Evolutionary conservation across 2,113 vertebrate genomes (phyloP).

Genomic region (Apodemus sylvaticus): DNA sequence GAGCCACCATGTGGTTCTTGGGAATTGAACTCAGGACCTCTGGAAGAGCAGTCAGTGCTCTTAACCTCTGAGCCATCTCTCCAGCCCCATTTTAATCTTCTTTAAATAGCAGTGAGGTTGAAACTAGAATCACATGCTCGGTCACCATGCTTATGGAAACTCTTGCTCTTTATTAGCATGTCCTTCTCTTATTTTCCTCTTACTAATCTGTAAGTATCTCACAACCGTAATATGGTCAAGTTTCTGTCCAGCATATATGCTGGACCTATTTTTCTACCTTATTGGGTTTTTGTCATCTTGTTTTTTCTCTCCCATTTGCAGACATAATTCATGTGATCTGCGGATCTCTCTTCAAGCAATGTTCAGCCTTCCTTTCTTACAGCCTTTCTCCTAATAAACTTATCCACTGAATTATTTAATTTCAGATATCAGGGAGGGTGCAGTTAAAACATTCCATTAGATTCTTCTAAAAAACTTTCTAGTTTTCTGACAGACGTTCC

Average conservation of each 20-base stretch:
- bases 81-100: conserved; percentile 46
- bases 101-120: background rate
- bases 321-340: background rate
- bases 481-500: background rate
- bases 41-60: too few species aligned
- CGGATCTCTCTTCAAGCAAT: background rate
- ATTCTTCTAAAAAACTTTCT: conserved; percentile 15
- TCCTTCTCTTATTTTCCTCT: background rate
- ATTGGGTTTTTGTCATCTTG: background rate
- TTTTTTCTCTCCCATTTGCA: conserved; percentile 6
- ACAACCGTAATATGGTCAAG: background rate
- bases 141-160: conserved; percentile 41
- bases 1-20: too few species aligned
- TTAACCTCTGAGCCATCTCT: too few species aligned
- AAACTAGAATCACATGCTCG: background rate
- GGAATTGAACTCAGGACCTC: too few species aligned
- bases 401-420: background rate
- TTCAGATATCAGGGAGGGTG: conserved; percentile 1
- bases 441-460: background rate
- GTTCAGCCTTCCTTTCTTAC: background rate
- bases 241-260: background rate
- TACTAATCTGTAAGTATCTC: background rate
- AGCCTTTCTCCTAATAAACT: background rate
- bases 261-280: background rate
- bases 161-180: background rate